These are phyloP conservation scores for Sparidentex hasta DNA, from an alignment of 2,797 vertebrate genomes.

Conservation along the genomic window DNA sequence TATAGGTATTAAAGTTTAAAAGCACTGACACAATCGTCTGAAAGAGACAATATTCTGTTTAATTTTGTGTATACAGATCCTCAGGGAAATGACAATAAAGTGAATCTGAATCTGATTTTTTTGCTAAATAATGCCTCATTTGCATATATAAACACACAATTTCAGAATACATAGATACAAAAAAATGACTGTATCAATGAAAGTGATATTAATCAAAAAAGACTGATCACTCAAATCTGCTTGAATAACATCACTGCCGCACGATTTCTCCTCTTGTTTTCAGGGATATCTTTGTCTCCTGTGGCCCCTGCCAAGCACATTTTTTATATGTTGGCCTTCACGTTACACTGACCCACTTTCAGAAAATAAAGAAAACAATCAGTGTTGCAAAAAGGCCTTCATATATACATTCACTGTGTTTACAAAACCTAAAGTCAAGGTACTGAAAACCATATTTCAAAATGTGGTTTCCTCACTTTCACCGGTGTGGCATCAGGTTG, in stretches of 20 bases:
- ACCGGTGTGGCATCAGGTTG: conserved; percentile 19
- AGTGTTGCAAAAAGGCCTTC: conserved; percentile 18
- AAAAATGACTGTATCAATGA: no score
- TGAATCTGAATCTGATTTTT: no score
- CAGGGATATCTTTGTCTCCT: not conserved
- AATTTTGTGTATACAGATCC: not conserved
- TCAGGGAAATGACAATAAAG: not conserved
- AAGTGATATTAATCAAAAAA: not conserved
- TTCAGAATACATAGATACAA: no score
- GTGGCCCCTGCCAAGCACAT: not conserved
- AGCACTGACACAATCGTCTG: no score
- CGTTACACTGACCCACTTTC: conserved; percentile 51
- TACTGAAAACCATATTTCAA: conserved; percentile 26
- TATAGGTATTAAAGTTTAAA: no score
- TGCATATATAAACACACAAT: no score
- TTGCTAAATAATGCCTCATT: no score
- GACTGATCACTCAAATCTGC: not conserved
- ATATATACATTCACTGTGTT: conserved; percentile 29
- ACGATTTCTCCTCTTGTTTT: conserved; percentile 1
- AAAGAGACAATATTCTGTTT: no score
- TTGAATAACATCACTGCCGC: not conserved
- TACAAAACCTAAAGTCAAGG: conserved; percentile 44
- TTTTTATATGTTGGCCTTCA: conserved; percentile 1
- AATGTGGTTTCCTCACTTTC: conserved; percentile 53
- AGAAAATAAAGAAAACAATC: conserved; percentile 65